These are phyloP conservation scores for Ornithoptera priamus DNA, from an alignment of 2,888 invertebrate species.

Conservation along the genomic window DNA sequence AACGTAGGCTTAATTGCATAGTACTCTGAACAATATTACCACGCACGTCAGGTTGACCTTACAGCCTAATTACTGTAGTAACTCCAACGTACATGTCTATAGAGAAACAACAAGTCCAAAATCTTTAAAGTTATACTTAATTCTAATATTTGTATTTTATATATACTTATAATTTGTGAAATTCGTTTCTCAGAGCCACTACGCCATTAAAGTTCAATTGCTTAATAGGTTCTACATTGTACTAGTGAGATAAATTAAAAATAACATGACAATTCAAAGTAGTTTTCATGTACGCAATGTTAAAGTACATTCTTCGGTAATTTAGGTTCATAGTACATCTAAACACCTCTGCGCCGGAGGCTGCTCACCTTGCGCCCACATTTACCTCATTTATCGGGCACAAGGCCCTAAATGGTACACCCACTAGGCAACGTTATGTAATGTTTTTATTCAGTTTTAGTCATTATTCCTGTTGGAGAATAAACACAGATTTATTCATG, in stretches of 20 bases:
- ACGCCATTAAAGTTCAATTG: too few species aligned
- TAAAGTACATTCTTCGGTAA: too few species aligned
- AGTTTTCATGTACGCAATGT: background rate
- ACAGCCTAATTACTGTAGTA: background rate
- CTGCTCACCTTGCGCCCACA: constrained; percentile 16
- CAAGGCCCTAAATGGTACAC: background rate
- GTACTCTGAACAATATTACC: background rate
- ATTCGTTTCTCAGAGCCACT: too few species aligned
- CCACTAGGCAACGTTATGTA: background rate
- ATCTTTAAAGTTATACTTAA: too few species aligned
- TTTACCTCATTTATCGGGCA: background rate
- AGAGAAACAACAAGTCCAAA: too few species aligned
- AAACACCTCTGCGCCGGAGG: background rate
- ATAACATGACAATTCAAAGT: background rate
- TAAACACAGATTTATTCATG: too few species aligned
- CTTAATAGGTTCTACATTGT: too few species aligned
- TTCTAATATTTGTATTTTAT: too few species aligned
- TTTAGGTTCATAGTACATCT: background rate
- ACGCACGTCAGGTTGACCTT: background rate
- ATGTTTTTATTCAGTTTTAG: too few species aligned
- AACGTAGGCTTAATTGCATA: background rate
- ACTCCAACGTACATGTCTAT: background rate
- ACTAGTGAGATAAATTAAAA: background rate
- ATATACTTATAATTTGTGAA: too few species aligned
- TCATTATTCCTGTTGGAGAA: background rate